Percentiles rank a stretch among this genome's conserved stretches.
Evolutionary conservation across 2,888 invertebrate species (phyloP).

Genomic region (Tuta absoluta): DNA sequence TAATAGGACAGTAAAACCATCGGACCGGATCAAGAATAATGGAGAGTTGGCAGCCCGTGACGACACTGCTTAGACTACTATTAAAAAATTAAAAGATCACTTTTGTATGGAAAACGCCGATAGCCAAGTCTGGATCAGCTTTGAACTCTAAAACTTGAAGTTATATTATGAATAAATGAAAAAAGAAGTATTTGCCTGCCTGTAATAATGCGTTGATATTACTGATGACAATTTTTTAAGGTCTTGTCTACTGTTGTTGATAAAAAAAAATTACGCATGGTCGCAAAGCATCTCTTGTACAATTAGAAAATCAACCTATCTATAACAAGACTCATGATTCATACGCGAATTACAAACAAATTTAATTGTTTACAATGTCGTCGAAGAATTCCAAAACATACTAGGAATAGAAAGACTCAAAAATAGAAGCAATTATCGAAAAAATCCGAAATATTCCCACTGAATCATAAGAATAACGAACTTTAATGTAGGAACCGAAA

Average conservation of each 20-base stretch:
- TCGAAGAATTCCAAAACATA: neutral
- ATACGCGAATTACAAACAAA: neutral
- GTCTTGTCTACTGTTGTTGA: no score
- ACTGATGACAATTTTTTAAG: no score
- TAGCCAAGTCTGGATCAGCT: constrained; percentile 20
- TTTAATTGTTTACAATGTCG: constrained; percentile 4
- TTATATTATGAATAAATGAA: neutral
- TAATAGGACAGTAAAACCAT: constrained; percentile 72
- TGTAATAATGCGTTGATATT: no score
- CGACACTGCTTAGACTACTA: constrained; percentile 52
- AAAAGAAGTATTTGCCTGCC: no score
- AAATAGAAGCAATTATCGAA: constrained; percentile 19
- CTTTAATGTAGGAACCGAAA: constrained; percentile 18
- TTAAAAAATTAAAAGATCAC: constrained; percentile 53
- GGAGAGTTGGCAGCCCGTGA: constrained; percentile 64
- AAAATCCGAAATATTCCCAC: neutral
- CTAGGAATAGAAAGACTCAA: constrained; percentile 8
- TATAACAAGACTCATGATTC: neutral
- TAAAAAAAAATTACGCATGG: neutral
- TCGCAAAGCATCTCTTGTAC: neutral
- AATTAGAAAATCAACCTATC: neutral
- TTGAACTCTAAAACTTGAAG: neutral
- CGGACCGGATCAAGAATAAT: constrained; percentile 67
- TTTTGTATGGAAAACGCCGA: constrained; percentile 30
- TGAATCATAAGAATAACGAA: constrained; percentile 21